Evolutionary conservation across 2,113 vertebrate genomes (phyloP).

Genomic region (Cervus canadensis): DNA sequence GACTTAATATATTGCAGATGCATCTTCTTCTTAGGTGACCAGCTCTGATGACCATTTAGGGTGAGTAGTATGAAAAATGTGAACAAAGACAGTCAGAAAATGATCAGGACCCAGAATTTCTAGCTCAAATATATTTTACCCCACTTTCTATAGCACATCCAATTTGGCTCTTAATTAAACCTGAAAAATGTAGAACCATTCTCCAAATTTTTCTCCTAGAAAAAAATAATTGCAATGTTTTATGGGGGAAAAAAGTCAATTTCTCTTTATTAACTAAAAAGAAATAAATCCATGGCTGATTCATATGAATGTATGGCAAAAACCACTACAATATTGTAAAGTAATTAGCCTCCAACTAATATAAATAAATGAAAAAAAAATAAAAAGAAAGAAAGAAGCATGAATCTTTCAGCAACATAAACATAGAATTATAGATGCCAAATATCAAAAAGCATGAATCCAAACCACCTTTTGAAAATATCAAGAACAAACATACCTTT

Average conservation of each 20-base stretch:
- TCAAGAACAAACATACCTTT: neutral
- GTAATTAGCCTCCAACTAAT: too few species aligned
- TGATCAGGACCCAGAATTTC: neutral
- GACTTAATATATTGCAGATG: neutral
- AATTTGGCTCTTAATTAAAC: neutral
- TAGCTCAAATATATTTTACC: neutral
- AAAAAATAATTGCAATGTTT: neutral
- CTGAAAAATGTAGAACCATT: neutral
- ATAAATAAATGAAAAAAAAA: too few species aligned
- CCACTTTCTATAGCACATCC: neutral
- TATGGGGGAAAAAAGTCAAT: neutral
- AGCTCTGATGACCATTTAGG: neutral
- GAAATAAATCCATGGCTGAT: neutral
- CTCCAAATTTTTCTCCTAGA: neutral
- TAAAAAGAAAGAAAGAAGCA: neutral
- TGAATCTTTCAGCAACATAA: neutral
- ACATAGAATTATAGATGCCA: neutral
- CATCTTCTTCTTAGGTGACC: neutral
- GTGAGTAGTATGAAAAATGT: neutral
- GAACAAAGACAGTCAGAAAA: neutral
- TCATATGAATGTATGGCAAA: too few species aligned
- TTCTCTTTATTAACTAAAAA: conserved; percentile 14
- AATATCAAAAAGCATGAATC: neutral
- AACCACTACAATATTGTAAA: too few species aligned
- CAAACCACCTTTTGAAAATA: conserved; percentile 5